These are phyloP conservation scores for Leucania comma DNA, from an alignment of 2,888 invertebrate genomes.

Conservation along the genomic window DNA sequence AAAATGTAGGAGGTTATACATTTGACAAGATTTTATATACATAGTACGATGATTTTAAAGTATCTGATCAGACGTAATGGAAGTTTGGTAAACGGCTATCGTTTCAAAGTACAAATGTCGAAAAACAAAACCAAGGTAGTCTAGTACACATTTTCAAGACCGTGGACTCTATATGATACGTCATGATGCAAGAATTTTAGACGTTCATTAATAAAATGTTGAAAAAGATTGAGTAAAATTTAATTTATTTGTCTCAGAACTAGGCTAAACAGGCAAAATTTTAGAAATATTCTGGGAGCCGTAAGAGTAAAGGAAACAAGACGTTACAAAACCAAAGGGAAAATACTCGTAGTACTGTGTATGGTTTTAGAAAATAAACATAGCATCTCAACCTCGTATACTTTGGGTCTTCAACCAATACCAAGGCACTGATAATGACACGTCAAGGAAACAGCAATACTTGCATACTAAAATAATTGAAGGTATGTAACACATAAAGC, in stretches of 20 bases:
- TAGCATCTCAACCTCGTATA: conserved; percentile 2
- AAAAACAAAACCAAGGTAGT: conserved; percentile 67
- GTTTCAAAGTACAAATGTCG: conserved; percentile 41
- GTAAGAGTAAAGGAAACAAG: neutral
- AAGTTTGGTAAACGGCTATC: conserved; percentile 38
- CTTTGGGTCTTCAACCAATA: conserved; percentile 21
- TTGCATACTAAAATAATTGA: conserved; percentile 42
- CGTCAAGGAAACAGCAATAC: conserved; percentile 48
- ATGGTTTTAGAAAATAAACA: neutral
- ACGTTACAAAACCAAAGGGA: neutral
- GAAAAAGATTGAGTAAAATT: neutral
- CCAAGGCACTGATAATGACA: conserved; percentile 51
- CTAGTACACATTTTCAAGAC: conserved; percentile 61
- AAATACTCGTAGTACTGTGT: neutral
- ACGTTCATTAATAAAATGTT: neutral
- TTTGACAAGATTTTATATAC: neutral
- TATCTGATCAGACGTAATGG: neutral
- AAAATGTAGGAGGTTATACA: neutral
- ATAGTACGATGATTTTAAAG: neutral
- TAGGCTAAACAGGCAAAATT: neutral
- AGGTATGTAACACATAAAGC: neutral
- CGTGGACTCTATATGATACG: conserved; percentile 34
- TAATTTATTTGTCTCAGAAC: neutral
- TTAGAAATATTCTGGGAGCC: neutral
- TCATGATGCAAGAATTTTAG: conserved; percentile 32